Evolutionary conservation across 1,140 invertebrate genomes (phyloP), one percentile per base, ranked within the genome.

Genomic region (Notospermus geniculatus): DNA sequence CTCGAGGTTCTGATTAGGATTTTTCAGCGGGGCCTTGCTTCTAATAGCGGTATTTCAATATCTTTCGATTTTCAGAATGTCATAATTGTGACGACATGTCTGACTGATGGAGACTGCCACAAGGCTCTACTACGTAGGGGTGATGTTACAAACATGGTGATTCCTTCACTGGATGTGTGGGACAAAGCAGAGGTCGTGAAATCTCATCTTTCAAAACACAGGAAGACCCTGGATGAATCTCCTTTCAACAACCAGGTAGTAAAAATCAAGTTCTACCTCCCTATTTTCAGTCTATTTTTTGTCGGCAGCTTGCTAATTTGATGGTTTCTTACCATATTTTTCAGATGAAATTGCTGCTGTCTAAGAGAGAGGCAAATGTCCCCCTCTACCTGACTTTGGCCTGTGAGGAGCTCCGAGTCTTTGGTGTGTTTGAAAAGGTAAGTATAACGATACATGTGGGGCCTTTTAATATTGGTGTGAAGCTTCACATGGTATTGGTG

Each of bases 161-260:
- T 78, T 15, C 72, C 66, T 43, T 67, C 52, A 1, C 70, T 79
- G 50, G 79, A 80, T 52, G 63, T 79, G 63, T 70, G 65, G 55
- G 81, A 82, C 45, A 76, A 76, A 57, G 67, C 73, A 19, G 71
- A 75, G 25, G 66, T 83, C 25, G 73, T 82, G 17, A 65, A 74
- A 22, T 64, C 72, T 39, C 73, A 71, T 43, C 66, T 83, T 43
- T 66, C 68, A 9, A 57, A 57, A 30, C 75, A 80, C 64, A 70
- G 77, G 2, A 83, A 83, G 63, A 41, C 63, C 13, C 63, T 83
- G 19, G 75, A 81, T 69, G 80, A 83, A 63, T 74, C 76, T n/a
- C 67, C 76, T 19, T 83, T 83, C 61, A 81, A 82, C 54, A 82
- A 83, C 58, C 81, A 83, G 74, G 79, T 83, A 62, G 50, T 43